Conservation (phyloP, 1,140 invertebrate genomes). For the Lysiphlebus fabarum region DNA sequence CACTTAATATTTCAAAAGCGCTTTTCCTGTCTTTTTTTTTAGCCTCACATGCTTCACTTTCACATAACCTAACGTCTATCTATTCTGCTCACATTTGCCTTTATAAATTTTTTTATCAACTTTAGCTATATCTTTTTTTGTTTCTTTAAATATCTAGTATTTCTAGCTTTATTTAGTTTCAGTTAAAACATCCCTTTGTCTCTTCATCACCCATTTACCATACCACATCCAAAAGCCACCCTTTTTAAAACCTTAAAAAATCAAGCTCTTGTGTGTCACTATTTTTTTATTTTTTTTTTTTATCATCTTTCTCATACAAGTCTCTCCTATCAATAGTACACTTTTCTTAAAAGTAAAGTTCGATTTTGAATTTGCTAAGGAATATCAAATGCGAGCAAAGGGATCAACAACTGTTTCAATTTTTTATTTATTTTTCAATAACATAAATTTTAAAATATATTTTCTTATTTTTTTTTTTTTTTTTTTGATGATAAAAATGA, state of each 20-base stretch:
- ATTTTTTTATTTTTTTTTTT: neutral
- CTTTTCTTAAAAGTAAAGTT: conserved; percentile 42
- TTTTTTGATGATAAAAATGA: too few relatives aligned
- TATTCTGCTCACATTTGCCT: neutral
- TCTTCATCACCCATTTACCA: conserved; percentile 5
- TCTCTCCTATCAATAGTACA: neutral
- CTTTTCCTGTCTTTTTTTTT: conserved; percentile 18
- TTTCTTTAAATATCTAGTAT: conserved; percentile 8
- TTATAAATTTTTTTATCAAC: neutral
- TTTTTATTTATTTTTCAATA: too few relatives aligned
- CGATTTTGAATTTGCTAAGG: conserved; percentile 37
- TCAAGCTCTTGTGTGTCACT: conserved; percentile 17
- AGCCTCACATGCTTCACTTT: neutral
- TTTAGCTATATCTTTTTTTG: neutral
- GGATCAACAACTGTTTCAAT: neutral
- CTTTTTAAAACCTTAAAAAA: conserved; percentile 53
- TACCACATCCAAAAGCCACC: conserved; percentile 29
- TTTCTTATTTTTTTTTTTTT: too few relatives aligned
- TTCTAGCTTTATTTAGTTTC: too few relatives aligned
- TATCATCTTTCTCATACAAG: neutral
- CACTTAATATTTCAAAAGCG: conserved; percentile 53
- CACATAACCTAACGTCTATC: neutral
- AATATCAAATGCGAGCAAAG: conserved; percentile 38
- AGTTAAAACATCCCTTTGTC: conserved; percentile 1
- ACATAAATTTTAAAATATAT: too few relatives aligned